Evolutionary conservation across 2,797 vertebrate species (phyloP), one percentile per base, ranked within the genome.

Genomic region (Bovichtus diacanthus): DNA sequence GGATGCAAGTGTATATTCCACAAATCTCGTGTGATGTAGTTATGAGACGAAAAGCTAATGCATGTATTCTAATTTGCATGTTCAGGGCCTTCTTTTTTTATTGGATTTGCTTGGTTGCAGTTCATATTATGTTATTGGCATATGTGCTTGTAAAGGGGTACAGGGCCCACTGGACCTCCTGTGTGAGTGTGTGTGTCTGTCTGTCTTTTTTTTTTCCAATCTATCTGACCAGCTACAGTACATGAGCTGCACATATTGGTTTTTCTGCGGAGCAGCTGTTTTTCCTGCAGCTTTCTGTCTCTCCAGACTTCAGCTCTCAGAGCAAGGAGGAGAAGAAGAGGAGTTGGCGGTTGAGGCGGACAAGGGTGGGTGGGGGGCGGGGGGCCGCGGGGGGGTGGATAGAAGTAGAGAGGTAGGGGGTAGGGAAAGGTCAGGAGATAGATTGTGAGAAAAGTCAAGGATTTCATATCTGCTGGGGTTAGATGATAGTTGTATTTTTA

Each of bases 391-490:
- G 59, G 51, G 13, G 68, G 23, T 36, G 39, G 72, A 50, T 70
- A 58, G 67, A 82, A 58, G 67, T 60, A 43, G 59, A 71, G 67
- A 80, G 69, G 69, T 70, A 65, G 72, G 66, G 87, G 76, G 78
- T 74, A 81, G 86, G 51, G 39, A 85, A 81, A 90, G 90, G 87
- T 92, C 87, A 91, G 77, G 76, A 76, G 74, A 82, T 66, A 79
- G 80, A 90, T 87, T 87, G 82, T 87, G 81, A 81, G 86, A 89
- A 88, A 90, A 90, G 79, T 88, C 87, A 83, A 90, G 81, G 88
- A 86, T 91, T 90, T 87, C 58, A 80, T 81, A 74, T 91, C 85
- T 88, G 65, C 83, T 74, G 68, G 78, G 85, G 36, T 80, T 73
- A 43, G 73, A 74, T 27, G 63, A 77, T 67, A 76, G 65, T 78